Evolutionary conservation across 2,888 invertebrate species (phyloP), one percentile per base, ranked within the genome.

Genomic region (Scrobipalpa costella): DNA sequence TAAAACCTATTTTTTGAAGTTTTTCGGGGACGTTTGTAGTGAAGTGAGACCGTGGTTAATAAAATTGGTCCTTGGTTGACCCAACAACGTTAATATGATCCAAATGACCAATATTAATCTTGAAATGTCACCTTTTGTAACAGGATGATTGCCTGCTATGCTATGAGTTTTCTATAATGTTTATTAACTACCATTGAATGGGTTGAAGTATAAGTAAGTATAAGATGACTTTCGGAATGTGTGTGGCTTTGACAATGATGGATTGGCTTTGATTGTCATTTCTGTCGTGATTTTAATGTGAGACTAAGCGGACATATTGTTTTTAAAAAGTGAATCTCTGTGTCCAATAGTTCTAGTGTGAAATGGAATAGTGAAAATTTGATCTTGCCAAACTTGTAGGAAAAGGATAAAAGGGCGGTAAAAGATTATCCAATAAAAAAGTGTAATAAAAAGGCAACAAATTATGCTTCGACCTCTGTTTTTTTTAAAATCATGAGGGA

Each of bases 51-150:
- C 19, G 47, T 69, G 68, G 69, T 67, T 15, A 67, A 66, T 62
- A 68, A 69, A 67, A 71, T 72, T 71, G 73, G 69, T 73, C 71
- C 67, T 70, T 68, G 71, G 71, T 79, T 82, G 79, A 81, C 80
- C 79, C 74, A 75, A 81, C 73, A 72, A 74, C 71, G 77, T 83
- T 84, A 81, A 85, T 85, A 85, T 73, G 72, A 74, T 76, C 79
- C 73, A 83, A 85, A 85, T 88, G 83, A 88, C 84, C 86, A 83
- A 81, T 86, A 88, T 88, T 86, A 86, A 89, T 89, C 85, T 83
- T 79, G 66, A 79, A 80, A 84, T 86, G 85, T 87, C 86, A 68
- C 74, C 80, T 82, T 78, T 89, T 88, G 86, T 86, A 72, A 72
- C 65, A 68, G 68, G 68, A 72, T 78, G 80, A 81, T 84, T 82